These are phyloP conservation scores for Onthophagus taurus DNA, from an alignment of 1,140 invertebrate species.

Conservation along the genomic window DNA sequence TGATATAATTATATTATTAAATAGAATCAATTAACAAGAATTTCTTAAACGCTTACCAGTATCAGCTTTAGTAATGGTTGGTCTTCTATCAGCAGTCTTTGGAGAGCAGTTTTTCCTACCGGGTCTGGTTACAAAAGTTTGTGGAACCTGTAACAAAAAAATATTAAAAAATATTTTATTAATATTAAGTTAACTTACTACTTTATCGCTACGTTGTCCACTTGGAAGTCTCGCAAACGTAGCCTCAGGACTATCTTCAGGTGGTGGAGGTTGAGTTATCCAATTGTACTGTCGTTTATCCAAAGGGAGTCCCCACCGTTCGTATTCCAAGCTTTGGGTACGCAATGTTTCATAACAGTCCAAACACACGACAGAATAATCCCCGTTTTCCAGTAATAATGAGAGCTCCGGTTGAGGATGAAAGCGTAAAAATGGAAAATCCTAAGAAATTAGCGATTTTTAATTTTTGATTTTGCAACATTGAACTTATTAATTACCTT, in stretches of 20 bases:
- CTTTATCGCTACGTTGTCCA: slow-evolving; percentile 68
- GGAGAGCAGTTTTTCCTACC: slow-evolving; percentile 53
- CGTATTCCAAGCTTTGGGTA: slow-evolving; percentile 78
- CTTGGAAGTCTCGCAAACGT: slow-evolving; percentile 70
- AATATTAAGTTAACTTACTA: too few relatives aligned
- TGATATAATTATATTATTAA: not conserved
- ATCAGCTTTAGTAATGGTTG: slow-evolving; percentile 28
- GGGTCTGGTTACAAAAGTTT: slow-evolving; percentile 46
- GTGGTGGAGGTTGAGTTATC: slow-evolving; percentile 81
- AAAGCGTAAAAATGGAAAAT: slow-evolving; percentile 68
- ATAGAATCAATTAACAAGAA: slow-evolving; percentile 5
- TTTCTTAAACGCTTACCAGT: slow-evolving; percentile 30
- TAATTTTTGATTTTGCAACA: not conserved
- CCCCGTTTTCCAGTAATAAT: slow-evolving; percentile 78
- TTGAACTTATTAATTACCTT: slow-evolving; percentile 45
- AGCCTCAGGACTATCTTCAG: slow-evolving; percentile 73
- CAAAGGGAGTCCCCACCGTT: slow-evolving; percentile 76
- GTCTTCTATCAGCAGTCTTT: slow-evolving; percentile 44
- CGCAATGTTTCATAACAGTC: slow-evolving; percentile 82
- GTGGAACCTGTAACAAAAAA: slow-evolving; percentile 41
- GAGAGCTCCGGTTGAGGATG: slow-evolving; percentile 75
- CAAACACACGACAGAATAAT: slow-evolving; percentile 83
- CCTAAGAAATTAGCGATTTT: slow-evolving; percentile 34
- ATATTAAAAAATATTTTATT: too few relatives aligned
- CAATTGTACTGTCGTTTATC: slow-evolving; percentile 86